These are phyloP conservation scores for Drosophila neocordata DNA, from an alignment of 1,140 invertebrate species.

Conservation along the genomic window DNA sequence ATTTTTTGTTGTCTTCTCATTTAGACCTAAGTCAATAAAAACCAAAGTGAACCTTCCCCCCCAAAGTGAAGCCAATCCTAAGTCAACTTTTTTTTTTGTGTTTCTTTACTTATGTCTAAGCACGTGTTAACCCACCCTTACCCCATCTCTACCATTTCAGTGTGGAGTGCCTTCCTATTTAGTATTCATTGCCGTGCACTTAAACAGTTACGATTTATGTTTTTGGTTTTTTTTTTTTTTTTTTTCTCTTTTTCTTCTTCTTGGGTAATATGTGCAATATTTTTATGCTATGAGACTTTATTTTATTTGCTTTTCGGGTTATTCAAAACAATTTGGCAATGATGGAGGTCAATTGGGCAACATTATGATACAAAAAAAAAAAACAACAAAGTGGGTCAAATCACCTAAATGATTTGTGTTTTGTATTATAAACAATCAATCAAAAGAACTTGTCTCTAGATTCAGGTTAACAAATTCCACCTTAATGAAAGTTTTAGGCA, in stretches of 20 bases:
- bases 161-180: slow-evolving; percentile 34
- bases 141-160: too few relatives aligned
- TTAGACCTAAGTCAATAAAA: slow-evolving; percentile 44
- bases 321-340: slow-evolving; percentile 14
- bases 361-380: slow-evolving; percentile 1
- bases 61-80: neutral
- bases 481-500: too few relatives aligned
- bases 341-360: slow-evolving; percentile 43
- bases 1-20: slow-evolving; percentile 24
- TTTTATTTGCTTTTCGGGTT: slow-evolving; percentile 17
- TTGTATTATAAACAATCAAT: neutral
- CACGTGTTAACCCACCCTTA: slow-evolving; percentile 29
- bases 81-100: neutral
- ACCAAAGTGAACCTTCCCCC: neutral
- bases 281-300: slow-evolving; percentile 53
- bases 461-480: neutral
- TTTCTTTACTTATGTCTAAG: slow-evolving; percentile 22
- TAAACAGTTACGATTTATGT: slow-evolving; percentile 48
- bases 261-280: slow-evolving; percentile 67
- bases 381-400: neutral
- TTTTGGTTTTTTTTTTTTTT: slow-evolving; percentile 32
- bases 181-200: slow-evolving; percentile 47
- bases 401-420: too few relatives aligned
- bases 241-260: slow-evolving; percentile 25
- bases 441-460: neutral